Evolutionary conservation across 2,797 vertebrate species (phyloP).

Genomic region (Enteromius thamalakanensis): DNA sequence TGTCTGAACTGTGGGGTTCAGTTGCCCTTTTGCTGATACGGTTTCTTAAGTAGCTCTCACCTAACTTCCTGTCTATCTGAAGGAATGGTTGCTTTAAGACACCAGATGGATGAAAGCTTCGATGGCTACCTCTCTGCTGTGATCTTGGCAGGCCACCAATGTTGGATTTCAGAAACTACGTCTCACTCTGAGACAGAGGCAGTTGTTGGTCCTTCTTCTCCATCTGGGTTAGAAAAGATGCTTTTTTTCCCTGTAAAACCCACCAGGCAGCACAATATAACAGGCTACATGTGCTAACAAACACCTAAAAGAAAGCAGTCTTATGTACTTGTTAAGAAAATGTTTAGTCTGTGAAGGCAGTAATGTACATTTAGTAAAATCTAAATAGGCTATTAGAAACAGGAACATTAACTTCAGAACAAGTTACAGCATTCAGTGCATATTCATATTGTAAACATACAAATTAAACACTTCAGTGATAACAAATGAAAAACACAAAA

Average conservation of each 20-base stretch:
- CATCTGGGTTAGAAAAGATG: conserved; percentile 29
- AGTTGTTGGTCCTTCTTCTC: conserved; percentile 31
- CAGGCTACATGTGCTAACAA: not conserved
- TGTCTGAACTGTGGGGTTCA: conserved; percentile 4
- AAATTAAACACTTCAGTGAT: not conserved
- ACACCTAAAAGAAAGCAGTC: not conserved
- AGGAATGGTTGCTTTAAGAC: conserved; percentile 37
- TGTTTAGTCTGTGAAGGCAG: not conserved
- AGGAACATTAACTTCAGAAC: too few species aligned
- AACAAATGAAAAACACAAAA: not conserved
- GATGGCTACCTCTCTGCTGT: conserved; percentile 26
- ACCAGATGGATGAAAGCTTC: conserved; percentile 46
- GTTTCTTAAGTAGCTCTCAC: not conserved
- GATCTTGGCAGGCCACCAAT: conserved; percentile 38
- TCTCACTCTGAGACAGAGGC: conserved; percentile 20
- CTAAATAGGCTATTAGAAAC: not conserved
- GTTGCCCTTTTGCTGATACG: not conserved
- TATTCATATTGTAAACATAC: not conserved
- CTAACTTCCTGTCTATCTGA: conserved; percentile 7
- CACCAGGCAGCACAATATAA: conserved; percentile 1
- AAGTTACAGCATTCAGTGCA: too few species aligned
- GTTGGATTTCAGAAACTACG: conserved; percentile 22
- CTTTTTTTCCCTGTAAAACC: not conserved
- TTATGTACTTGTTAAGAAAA: not conserved
- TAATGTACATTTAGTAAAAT: not conserved